Evolutionary conservation across 2,113 vertebrate genomes (phyloP).

Genomic region (Caranx melampygus): DNA sequence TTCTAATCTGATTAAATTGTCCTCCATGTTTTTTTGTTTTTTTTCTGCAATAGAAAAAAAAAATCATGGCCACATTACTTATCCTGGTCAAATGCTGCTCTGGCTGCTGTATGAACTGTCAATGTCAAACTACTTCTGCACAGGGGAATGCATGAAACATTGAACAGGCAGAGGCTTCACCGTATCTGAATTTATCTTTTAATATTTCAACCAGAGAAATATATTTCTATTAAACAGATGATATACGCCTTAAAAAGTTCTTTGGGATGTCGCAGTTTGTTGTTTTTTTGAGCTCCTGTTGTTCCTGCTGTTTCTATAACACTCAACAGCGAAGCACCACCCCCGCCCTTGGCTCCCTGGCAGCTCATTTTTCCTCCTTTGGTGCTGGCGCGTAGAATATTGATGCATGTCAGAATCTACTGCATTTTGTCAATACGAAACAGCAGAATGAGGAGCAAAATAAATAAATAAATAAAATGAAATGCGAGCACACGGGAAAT

Average conservation of each 20-base stretch:
- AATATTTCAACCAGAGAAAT: constrained; percentile 10
- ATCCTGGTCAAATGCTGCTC: not conserved
- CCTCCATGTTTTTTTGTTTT: not conserved
- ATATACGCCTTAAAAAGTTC: not conserved
- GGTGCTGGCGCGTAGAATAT: constrained; percentile 44
- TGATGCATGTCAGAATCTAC: constrained; percentile 54
- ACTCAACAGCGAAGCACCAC: constrained; percentile 23
- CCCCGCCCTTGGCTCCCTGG: constrained; percentile 27
- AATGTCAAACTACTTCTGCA: not conserved
- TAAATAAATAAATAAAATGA: constrained; percentile 5
- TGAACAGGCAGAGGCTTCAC: not conserved
- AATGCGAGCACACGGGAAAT: constrained; percentile 44
- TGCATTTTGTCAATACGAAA: constrained; percentile 54
- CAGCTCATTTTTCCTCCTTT: constrained; percentile 54
- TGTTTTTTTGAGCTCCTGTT: constrained; percentile 25
- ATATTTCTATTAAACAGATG: constrained; percentile 18
- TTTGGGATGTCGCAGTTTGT: not conserved
- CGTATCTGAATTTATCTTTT: constrained; percentile 9
- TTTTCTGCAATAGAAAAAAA: not conserved
- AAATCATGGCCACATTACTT: not conserved
- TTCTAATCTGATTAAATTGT: constrained; percentile 22
- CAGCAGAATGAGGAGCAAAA: not conserved
- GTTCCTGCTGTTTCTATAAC: constrained; percentile 32
- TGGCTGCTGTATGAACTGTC: not conserved
- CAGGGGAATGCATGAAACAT: constrained; percentile 1